These are phyloP conservation scores for Astur gentilis DNA, from an alignment of 2,113 vertebrate species.

Conservation along the genomic window DNA sequence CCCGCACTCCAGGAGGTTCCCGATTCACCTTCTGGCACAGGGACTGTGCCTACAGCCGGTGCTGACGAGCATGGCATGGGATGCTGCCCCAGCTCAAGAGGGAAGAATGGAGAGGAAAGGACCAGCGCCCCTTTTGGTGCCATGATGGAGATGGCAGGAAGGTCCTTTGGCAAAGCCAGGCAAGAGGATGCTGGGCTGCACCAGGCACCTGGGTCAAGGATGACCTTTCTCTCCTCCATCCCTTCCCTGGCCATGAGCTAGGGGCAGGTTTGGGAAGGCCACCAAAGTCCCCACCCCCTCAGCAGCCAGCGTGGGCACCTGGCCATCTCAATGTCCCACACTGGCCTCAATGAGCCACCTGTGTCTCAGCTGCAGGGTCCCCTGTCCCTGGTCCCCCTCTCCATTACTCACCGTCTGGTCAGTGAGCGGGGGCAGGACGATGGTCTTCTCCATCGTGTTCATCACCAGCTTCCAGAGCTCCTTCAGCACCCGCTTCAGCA, in stretches of 20 bases:
- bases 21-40: neutral
- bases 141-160: neutral
- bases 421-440: slow-evolving; percentile 91
- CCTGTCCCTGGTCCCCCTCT: neutral
- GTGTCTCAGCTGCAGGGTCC: neutral
- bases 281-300: neutral
- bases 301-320: neutral
- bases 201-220: neutral
- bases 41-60: neutral
- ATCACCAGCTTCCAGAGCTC: slow-evolving; percentile 98
- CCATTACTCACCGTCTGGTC: slow-evolving; percentile 90
- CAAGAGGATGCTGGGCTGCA: neutral
- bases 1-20: neutral
- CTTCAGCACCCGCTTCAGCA: slow-evolving; percentile 96
- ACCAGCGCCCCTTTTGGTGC: neutral
- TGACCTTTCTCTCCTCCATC: neutral
- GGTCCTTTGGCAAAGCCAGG: neutral
- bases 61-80: neutral
- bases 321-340: neutral
- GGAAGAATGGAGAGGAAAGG: neutral
- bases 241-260: neutral
- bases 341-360: neutral
- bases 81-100: neutral
- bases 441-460: slow-evolving; percentile 99
- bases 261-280: fast-evolving